Evolutionary conservation across 2,888 invertebrate species (phyloP).

Genomic region (Chrysopilus asiliformis): DNA sequence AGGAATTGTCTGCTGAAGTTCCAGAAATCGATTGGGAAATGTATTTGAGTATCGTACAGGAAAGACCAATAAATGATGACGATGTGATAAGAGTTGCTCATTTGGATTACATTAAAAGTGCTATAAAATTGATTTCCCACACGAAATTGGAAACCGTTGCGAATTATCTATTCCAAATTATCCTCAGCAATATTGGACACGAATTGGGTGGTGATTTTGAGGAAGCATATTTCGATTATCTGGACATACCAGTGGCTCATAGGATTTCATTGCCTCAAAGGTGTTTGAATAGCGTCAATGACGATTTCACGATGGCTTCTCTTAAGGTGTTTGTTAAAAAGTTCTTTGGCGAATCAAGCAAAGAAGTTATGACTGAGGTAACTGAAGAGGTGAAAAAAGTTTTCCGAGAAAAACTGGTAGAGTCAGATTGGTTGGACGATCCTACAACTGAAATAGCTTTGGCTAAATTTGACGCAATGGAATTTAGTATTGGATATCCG

Average conservation of each 20-base stretch:
- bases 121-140: conserved; percentile 49
- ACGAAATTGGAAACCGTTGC: conserved; percentile 51
- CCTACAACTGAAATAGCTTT: conserved; percentile 67
- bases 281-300: conserved; percentile 71
- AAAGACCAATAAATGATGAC: conserved; percentile 42
- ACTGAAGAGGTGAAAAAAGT: conserved; percentile 71
- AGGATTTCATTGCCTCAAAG: conserved; percentile 67
- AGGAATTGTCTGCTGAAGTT: conserved; percentile 49
- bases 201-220: conserved; percentile 79
- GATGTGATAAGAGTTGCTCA: conserved; percentile 66
- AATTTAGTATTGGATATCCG: conserved; percentile 82
- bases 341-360: conserved; percentile 81
- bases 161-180: conserved; percentile 76
- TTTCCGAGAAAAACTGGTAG: conserved; percentile 64
- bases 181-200: conserved; percentile 68
- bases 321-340: conserved; percentile 81
- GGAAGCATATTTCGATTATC: conserved; percentile 60
- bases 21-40: conserved; percentile 60
- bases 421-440: conserved; percentile 76
- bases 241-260: no score
- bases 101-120: conserved; percentile 51
- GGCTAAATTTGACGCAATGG: conserved; percentile 71
- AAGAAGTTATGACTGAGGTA: conserved; percentile 77
- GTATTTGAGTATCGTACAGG: conserved; percentile 56
- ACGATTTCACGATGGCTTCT: conserved; percentile 60